These are phyloP conservation scores for Gavialis gangeticus DNA, from an alignment of 2,113 vertebrate genomes.

Conservation along the genomic window DNA sequence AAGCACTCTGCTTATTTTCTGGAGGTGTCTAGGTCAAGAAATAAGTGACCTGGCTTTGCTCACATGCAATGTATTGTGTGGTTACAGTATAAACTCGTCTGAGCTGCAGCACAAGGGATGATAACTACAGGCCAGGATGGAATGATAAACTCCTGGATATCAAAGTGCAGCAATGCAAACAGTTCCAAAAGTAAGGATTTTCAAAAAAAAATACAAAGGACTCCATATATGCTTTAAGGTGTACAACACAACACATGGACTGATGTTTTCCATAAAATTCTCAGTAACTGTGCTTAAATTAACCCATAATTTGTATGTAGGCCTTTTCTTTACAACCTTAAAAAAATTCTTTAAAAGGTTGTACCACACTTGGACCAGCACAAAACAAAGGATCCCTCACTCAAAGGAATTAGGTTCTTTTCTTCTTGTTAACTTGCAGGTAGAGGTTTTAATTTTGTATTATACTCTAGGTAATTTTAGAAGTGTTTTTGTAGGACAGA, in stretches of 20 bases:
- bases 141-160: neutral
- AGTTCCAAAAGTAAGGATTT: neutral
- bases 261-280: neutral
- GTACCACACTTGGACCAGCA: neutral
- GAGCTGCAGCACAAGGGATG: neutral
- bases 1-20: neutral
- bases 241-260: neutral
- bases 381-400: neutral
- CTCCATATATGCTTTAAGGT: neutral
- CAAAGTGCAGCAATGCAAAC: too few relatives aligned
- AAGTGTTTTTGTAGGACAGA: neutral
- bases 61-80: neutral
- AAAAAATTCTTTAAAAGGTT: neutral
- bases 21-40: neutral
- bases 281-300: neutral
- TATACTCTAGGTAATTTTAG: neutral
- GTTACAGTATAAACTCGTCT: rapidly evolving
- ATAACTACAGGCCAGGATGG: neutral
- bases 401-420: neutral
- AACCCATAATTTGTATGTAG: neutral
- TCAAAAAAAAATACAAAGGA: neutral
- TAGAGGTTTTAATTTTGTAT: neutral
- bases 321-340: neutral
- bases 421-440: neutral
- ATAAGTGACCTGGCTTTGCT: rapidly evolving